phyloP scores from a whole-genome alignment of 2,797 vertebrate genomes.

The Girardinus metallicus region DNA sequence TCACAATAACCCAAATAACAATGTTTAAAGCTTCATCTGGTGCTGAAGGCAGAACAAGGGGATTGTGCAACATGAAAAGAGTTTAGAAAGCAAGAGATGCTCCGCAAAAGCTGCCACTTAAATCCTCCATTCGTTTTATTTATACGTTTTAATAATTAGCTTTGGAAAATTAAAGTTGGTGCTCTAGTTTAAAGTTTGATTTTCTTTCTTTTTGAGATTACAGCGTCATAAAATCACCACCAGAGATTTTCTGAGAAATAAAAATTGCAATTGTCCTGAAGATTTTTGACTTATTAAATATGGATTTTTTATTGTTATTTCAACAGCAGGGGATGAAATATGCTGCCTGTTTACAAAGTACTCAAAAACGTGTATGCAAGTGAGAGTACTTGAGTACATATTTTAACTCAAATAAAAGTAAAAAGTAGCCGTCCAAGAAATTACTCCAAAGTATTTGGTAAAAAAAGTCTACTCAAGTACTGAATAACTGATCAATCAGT shows the following conservation, averaged over 20 bases:
- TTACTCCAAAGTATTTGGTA: no score
- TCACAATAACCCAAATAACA: conserved; percentile 6
- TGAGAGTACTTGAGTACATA: no score
- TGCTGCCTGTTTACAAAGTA: no score
- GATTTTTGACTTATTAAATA: not conserved
- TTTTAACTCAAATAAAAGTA: no score
- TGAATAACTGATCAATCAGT: no score
- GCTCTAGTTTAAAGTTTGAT: not conserved
- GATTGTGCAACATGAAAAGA: not conserved
- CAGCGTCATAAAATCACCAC: not conserved
- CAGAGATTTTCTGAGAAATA: not conserved
- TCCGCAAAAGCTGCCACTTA: not conserved
- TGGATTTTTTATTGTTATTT: no score
- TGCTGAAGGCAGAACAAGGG: not conserved
- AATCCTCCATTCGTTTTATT: not conserved
- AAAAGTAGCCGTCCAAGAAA: no score
- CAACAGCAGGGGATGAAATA: no score
- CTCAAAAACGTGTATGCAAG: no score
- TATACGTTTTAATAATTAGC: not conserved
- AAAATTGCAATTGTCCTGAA: not conserved
- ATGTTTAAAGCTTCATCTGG: not conserved
- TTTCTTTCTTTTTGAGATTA: not conserved
- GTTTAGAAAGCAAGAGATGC: not conserved
- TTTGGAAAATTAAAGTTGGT: not conserved
- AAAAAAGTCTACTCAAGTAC: no score